Conservation (phyloP, 2,113 vertebrate genomes). For the Oncorhynchus clarkii region DNA sequence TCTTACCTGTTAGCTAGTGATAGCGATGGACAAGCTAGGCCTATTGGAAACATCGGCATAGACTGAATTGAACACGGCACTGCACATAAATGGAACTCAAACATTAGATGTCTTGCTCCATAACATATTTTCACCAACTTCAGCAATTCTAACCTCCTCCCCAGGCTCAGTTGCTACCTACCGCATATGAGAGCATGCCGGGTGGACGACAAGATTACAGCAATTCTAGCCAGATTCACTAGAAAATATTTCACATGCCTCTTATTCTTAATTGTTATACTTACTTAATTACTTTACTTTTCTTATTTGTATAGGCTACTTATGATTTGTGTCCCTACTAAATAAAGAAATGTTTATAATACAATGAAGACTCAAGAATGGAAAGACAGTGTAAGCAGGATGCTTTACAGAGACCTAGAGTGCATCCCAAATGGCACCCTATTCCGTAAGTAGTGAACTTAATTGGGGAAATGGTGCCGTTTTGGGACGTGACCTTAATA, state of each 20-base stretch:
- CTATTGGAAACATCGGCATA: background rate
- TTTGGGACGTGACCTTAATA: constrained; percentile 10
- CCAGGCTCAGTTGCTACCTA: too few species aligned
- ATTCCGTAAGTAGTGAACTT: too few species aligned
- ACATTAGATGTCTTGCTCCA: background rate
- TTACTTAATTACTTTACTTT: constrained; percentile 18
- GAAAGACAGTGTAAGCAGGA: constrained; percentile 58
- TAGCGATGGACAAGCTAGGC: too few species aligned
- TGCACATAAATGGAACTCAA: background rate
- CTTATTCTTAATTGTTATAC: background rate
- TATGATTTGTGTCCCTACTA: background rate
- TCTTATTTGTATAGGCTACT: background rate
- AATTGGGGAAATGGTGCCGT: too few species aligned
- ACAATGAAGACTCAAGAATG: constrained; percentile 23
- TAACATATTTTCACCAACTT: background rate
- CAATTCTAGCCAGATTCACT: background rate
- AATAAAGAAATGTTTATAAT: constrained; percentile 45
- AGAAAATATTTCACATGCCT: background rate
- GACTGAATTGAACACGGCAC: background rate
- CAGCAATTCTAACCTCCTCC: background rate
- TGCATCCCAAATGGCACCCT: too few species aligned
- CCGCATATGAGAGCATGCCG: too few species aligned
- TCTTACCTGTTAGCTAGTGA: too few species aligned
- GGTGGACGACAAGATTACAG: background rate
- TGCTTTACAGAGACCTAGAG: constrained; percentile 21